Evolutionary conservation across 2,113 vertebrate species (phyloP), one percentile per base, ranked within the genome.

Genomic region (Ptilonorhynchus violaceus): DNA sequence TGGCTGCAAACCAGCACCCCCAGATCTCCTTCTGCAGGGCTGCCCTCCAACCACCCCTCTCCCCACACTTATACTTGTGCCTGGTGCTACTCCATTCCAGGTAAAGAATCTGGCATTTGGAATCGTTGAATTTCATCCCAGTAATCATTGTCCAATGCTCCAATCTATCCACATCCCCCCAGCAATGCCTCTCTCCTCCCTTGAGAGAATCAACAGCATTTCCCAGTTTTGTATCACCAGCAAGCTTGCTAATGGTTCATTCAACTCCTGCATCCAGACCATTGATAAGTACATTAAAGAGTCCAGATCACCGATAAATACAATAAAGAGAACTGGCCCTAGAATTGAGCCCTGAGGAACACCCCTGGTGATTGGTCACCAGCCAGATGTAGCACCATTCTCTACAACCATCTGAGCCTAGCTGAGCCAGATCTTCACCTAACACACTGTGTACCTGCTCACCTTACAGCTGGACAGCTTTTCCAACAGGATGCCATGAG

Each of bases 351-450:
- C 33, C 24, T 30, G 35, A 74, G 28, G 35, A 74, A 22, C 31
- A 60, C 15, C 0, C 0, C 37, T 21, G 12, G 35, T 68, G 5
- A 0, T 27, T 58, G 67, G 27, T 49, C 10, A 1, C 21, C 42
- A 78, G n/a, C 6, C n/a, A 52, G 59, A 52, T 37, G 30, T n/a
- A 78, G 19, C 7, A 33, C 23, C 22, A 58, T 63, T 80, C 27
- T 15, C 39, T 35, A 27, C 42, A 72, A 42, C 28, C 1, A 33
- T 60, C 21, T 76, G 28, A 85, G n/a, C 18, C 3, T 21, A 30
- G 33, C 41, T 39, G 13, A 67, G 37, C 11, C 75, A 56, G 25
- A 27, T 59, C 20, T 69, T 47, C 5, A 3, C 5, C 1, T 24
- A 62, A 35, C 2, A 3, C 16, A n/a, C 22, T 3, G 3, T 2